Percentiles rank a stretch among this genome's conserved stretches.
These are phyloP conservation scores for Eupeodes luniger DNA, from an alignment of 2,888 invertebrate genomes.

Conservation along the genomic window DNA sequence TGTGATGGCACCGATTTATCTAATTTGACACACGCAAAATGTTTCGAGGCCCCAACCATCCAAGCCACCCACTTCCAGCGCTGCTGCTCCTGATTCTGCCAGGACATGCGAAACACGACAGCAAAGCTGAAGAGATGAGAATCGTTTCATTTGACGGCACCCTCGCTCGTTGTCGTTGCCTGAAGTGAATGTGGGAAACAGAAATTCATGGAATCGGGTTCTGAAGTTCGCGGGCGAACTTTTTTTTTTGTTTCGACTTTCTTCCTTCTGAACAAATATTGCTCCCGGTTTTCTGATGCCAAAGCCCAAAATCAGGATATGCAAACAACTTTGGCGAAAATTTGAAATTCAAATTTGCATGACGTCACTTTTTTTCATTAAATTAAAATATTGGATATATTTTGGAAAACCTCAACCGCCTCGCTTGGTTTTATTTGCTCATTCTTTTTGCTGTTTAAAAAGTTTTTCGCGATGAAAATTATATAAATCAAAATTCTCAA, in stretches of 20 bases:
- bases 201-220: slow-evolving; percentile 53
- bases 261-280: slow-evolving; percentile 20
- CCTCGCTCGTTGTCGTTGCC: slow-evolving; percentile 11
- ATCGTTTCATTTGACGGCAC: slow-evolving; percentile 38
- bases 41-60: slow-evolving; percentile 67
- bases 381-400: slow-evolving; percentile 66
- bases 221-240: slow-evolving; percentile 56
- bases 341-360: slow-evolving; percentile 71
- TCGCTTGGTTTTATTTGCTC: background rate
- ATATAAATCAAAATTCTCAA: slow-evolving; percentile 57
- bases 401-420: slow-evolving; percentile 2
- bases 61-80: slow-evolving; percentile 4
- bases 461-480: slow-evolving; percentile 64
- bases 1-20: slow-evolving; percentile 84
- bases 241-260: slow-evolving; percentile 38
- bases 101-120: slow-evolving; percentile 61
- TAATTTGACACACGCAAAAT: slow-evolving; percentile 79
- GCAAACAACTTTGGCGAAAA: slow-evolving; percentile 63
- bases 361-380: slow-evolving; percentile 58
- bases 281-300: slow-evolving; percentile 26
- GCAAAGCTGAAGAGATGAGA: slow-evolving; percentile 3
- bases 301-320: slow-evolving; percentile 30
- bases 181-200: background rate
- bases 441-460: background rate
- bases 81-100: slow-evolving; percentile 19